These are phyloP conservation scores for Hyles lineata DNA, from an alignment of 2,888 invertebrate genomes.

Conservation along the genomic window DNA sequence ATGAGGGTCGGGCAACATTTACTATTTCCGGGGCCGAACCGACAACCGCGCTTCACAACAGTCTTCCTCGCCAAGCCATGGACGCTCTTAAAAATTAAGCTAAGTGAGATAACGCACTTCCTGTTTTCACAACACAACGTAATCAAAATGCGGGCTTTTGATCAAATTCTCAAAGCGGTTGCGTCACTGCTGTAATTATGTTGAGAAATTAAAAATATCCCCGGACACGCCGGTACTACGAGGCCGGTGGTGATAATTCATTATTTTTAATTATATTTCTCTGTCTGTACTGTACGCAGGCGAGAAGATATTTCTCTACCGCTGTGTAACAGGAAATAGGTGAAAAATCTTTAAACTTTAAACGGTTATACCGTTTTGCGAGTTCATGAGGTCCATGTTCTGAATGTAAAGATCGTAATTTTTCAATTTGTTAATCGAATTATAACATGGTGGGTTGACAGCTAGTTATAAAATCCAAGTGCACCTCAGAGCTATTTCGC, in stretches of 20 bases:
- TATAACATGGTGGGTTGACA: not conserved
- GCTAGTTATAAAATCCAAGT: no score
- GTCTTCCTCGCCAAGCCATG: no score
- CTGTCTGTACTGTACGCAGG: not conserved
- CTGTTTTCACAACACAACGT: not conserved
- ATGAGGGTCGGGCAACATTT: no score
- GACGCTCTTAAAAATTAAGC: no score
- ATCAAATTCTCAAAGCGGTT: slow-evolving; percentile 10
- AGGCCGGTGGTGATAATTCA: slow-evolving; percentile 42
- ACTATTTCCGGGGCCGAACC: no score
- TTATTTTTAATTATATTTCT: slow-evolving; percentile 33
- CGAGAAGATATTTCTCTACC: not conserved
- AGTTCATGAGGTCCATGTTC: not conserved
- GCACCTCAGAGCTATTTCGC: no score
- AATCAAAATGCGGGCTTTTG: not conserved
- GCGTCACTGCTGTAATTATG: slow-evolving; percentile 27
- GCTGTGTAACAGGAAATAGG: slow-evolving; percentile 21
- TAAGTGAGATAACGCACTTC: no score
- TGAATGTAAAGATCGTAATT: not conserved
- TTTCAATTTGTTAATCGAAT: not conserved
- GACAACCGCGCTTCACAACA: no score
- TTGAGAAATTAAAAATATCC: slow-evolving; percentile 39
- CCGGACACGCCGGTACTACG: slow-evolving; percentile 34
- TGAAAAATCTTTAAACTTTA: not conserved
- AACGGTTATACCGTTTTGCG: slow-evolving; percentile 6